Conservation (phyloP, 2,797 vertebrate species). For the Aeoliscus strigatus region DNA sequence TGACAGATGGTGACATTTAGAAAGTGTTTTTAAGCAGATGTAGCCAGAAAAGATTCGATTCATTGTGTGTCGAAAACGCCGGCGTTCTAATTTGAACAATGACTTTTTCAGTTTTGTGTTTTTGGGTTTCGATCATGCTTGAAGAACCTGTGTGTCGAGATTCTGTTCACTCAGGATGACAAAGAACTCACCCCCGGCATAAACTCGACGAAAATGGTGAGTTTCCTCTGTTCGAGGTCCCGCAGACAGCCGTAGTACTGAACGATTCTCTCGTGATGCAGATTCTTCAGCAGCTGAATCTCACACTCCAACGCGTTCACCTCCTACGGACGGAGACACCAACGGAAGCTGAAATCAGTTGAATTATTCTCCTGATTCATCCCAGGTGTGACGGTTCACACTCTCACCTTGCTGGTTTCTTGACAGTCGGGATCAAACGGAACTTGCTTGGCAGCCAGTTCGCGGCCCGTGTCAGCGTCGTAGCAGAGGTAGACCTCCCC, state of each 20-base stretch:
- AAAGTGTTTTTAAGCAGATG: conserved; percentile 34
- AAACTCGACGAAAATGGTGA: conserved; percentile 92
- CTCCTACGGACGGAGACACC: conserved; percentile 68
- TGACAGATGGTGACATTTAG: conserved; percentile 52
- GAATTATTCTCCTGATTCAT: too few relatives aligned
- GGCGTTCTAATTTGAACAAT: background rate
- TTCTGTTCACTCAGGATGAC: conserved; percentile 1
- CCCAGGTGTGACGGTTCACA: background rate
- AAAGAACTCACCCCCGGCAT: conserved; percentile 85
- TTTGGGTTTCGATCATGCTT: conserved; percentile 1
- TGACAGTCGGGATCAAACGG: conserved; percentile 89
- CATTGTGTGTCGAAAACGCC: conserved; percentile 4
- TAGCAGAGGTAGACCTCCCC: conserved; percentile 94
- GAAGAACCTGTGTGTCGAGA: too few relatives aligned
- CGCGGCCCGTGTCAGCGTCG: conserved; percentile 86
- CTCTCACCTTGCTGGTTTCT: conserved; percentile 88
- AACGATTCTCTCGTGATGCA: conserved; percentile 87
- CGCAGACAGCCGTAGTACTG: conserved; percentile 89
- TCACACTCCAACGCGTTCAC: conserved; percentile 93
- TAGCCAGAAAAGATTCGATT: conserved; percentile 24
- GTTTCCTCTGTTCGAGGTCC: conserved; percentile 83
- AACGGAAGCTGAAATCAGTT: too few relatives aligned
- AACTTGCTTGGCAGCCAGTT: conserved; percentile 91
- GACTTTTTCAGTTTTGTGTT: conserved; percentile 1
- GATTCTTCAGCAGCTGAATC: conserved; percentile 91